Evolutionary conservation across 2,113 vertebrate species (phyloP).

Genomic region (Gasterosteus aculeatus): DNA sequence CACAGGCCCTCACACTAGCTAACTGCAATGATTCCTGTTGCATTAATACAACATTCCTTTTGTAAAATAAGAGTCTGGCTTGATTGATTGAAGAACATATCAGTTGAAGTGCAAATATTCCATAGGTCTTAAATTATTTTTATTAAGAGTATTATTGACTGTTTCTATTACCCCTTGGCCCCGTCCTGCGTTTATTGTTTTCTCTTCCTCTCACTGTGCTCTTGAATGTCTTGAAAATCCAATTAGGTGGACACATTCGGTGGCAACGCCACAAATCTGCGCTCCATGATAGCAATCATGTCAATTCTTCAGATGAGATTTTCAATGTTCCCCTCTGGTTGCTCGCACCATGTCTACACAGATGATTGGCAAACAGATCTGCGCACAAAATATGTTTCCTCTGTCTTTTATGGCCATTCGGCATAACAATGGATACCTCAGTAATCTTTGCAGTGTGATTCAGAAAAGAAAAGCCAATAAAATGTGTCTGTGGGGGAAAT

Average conservation of each 20-base stretch:
- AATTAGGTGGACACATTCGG: slow-evolving; percentile 74
- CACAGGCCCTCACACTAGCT: slow-evolving; percentile 30
- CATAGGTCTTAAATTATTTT: slow-evolving; percentile 30
- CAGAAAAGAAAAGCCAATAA: slow-evolving; percentile 56
- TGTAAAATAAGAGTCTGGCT: slow-evolving; percentile 24
- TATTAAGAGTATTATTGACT: slow-evolving; percentile 17
- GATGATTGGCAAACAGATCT: slow-evolving; percentile 72
- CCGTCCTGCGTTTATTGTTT: neutral
- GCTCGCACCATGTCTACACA: slow-evolving; percentile 64
- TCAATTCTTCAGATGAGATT: slow-evolving; percentile 73
- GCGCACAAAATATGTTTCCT: slow-evolving; percentile 53
- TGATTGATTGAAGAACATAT: slow-evolving; percentile 31
- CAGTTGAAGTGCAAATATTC: slow-evolving; percentile 34
- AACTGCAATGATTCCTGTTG: slow-evolving; percentile 20
- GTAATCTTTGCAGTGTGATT: slow-evolving; percentile 65
- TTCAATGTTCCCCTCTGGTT: slow-evolving; percentile 52
- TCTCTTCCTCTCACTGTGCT: slow-evolving; percentile 26
- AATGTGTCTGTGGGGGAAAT: slow-evolving; percentile 55
- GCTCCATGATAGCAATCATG: slow-evolving; percentile 61
- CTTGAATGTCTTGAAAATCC: slow-evolving; percentile 68
- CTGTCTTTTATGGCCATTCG: slow-evolving; percentile 66
- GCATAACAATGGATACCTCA: slow-evolving; percentile 65
- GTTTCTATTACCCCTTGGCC: slow-evolving; percentile 9
- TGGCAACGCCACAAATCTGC: slow-evolving; percentile 53
- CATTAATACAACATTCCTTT: slow-evolving; percentile 18